A percentile compares a stretch with the other conserved stretches of the same genome.
These are phyloP conservation scores for Sycophila texana DNA, from an alignment of 2,888 invertebrate species.

Conservation along the genomic window DNA sequence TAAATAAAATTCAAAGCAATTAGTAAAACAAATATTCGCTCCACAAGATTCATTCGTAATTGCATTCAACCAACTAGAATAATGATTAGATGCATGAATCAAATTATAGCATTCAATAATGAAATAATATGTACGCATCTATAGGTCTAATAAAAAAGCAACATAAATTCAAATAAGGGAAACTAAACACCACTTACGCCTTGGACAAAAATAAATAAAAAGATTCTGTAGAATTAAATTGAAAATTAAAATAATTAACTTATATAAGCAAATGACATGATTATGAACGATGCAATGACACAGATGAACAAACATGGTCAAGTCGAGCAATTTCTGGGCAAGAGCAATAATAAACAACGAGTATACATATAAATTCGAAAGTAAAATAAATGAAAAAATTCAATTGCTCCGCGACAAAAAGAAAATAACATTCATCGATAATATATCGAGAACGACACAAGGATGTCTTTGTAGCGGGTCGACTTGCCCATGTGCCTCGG, in stretches of 20 bases:
- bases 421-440: constrained; percentile 28
- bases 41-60: constrained; percentile 3
- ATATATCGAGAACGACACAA: constrained; percentile 39
- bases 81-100: constrained; percentile 15
- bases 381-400: constrained; percentile 56
- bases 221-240: constrained; percentile 55
- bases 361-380: constrained; percentile 42
- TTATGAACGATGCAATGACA: constrained; percentile 23
- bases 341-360: constrained; percentile 30
- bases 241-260: constrained; percentile 32
- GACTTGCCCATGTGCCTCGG: constrained; percentile 58
- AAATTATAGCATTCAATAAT: constrained; percentile 24
- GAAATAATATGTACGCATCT: constrained; percentile 19
- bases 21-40: background rate
- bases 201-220: constrained; percentile 57
- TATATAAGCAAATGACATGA: background rate
- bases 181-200: constrained; percentile 69
- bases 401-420: constrained; percentile 47
- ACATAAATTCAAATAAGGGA: constrained; percentile 73
- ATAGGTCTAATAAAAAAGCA: constrained; percentile 54
- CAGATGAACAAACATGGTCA: constrained; percentile 55
- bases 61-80: constrained; percentile 2
- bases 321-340: constrained; percentile 51
- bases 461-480: constrained; percentile 34
- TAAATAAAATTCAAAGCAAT: constrained; percentile 39